Percentiles rank a stretch among this genome's conserved stretches.
phyloP scores from a whole-genome alignment of 2,888 invertebrate species.

The Halictus ligatus region DNA sequence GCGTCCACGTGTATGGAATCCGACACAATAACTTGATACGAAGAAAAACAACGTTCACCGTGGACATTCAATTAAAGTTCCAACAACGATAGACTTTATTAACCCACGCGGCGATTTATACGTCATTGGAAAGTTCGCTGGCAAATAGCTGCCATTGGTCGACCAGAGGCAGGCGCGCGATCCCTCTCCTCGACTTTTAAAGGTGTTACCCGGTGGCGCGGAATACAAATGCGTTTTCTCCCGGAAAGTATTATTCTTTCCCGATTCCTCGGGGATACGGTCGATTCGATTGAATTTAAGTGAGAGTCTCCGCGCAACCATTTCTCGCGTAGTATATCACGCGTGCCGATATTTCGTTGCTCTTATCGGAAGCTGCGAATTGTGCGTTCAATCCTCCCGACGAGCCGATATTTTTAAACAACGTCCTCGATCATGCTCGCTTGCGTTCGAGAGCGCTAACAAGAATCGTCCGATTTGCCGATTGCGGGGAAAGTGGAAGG shows the following conservation, averaged over 20 bases:
- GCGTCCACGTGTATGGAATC: too few species aligned
- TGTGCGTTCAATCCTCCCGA: slow-evolving; percentile 18
- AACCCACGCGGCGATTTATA: neutral
- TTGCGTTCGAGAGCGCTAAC: neutral
- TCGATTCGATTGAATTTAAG: slow-evolving; percentile 55
- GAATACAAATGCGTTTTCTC: slow-evolving; percentile 42
- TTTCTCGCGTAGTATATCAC: slow-evolving; percentile 30
- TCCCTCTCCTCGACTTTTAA: neutral
- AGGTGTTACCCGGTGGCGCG: neutral
- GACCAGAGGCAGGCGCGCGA: neutral
- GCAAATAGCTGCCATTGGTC: slow-evolving; percentile 4
- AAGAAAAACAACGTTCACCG: neutral
- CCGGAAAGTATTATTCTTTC: slow-evolving; percentile 48
- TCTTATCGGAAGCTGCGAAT: slow-evolving; percentile 18
- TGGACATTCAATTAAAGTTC: neutral
- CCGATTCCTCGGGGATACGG: slow-evolving; percentile 33
- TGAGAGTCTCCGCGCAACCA: slow-evolving; percentile 40
- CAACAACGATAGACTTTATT: too few species aligned
- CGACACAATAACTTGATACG: too few species aligned
- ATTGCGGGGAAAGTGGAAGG: too few species aligned
- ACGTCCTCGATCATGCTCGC: neutral
- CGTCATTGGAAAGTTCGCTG: neutral
- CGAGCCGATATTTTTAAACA: neutral
- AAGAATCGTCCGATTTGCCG: too few species aligned
- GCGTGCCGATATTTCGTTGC: slow-evolving; percentile 15